phyloP scores from a whole-genome alignment of 2,113 vertebrate species.

The Corythoichthys intestinalis region DNA sequence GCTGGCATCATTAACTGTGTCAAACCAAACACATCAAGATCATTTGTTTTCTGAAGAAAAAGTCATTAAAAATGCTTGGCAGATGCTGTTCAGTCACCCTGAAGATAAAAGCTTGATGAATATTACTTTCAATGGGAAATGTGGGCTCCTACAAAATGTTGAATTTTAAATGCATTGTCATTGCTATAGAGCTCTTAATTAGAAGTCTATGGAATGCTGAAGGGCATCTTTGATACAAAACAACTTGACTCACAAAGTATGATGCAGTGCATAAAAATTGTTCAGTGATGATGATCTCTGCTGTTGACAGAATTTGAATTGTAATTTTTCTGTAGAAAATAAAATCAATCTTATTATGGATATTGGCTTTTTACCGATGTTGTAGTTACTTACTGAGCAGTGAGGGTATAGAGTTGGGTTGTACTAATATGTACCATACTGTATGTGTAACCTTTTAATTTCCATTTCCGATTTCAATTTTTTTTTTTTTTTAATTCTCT shows the following conservation, averaged over 20 bases:
- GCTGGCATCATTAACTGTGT: conserved; percentile 39
- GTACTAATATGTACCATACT: too few relatives aligned
- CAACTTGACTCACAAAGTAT: not conserved
- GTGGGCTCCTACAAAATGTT: conserved; percentile 16
- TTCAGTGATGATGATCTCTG: not conserved
- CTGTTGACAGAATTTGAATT: not conserved
- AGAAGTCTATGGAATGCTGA: not conserved
- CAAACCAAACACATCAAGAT: conserved; percentile 30
- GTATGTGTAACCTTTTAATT: too few relatives aligned
- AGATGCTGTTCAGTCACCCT: conserved; percentile 21
- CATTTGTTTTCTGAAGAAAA: conserved; percentile 27
- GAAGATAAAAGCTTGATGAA: conserved; percentile 39
- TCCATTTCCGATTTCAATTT: too few relatives aligned
- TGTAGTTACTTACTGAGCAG: not conserved
- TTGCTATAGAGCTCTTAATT: conserved; percentile 18
- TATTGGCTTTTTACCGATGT: not conserved
- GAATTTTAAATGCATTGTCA: conserved; percentile 28
- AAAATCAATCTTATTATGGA: not conserved
- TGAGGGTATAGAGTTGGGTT: not conserved
- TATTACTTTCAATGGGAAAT: conserved; percentile 36
- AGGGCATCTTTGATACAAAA: not conserved
- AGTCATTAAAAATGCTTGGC: conserved; percentile 37
- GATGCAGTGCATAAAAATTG: not conserved
- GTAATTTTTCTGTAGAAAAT: not conserved
- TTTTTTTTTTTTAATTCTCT: not conserved